phyloP scores from a whole-genome alignment of 1,140 invertebrate species.

The Orius insidiosus region DNA sequence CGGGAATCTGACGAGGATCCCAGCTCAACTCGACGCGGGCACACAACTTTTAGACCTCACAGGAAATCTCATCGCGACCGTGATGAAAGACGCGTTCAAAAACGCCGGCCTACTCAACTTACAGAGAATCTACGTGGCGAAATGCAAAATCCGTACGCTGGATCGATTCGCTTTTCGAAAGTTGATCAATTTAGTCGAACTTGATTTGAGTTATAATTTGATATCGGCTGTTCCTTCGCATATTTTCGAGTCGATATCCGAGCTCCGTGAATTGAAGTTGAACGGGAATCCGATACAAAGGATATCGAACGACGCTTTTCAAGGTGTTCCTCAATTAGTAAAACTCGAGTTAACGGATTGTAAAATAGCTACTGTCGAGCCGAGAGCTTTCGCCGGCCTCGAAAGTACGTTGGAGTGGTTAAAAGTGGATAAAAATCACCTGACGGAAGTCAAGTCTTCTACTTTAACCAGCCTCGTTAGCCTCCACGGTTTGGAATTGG shows the following conservation, averaged over 20 bases:
- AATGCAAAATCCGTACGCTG: constrained; percentile 40
- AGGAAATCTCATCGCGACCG: constrained; percentile 44
- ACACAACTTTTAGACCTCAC: constrained; percentile 62
- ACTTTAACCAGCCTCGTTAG: constrained; percentile 45
- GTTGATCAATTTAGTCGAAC: constrained; percentile 54
- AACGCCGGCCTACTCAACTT: constrained; percentile 53
- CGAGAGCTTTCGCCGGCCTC: constrained; percentile 51
- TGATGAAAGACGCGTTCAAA: constrained; percentile 52
- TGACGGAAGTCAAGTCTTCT: constrained; percentile 42
- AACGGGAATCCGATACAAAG: constrained; percentile 51
- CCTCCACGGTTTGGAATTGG: constrained; percentile 53
- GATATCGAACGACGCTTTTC: constrained; percentile 50
- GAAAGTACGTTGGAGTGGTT: constrained; percentile 51
- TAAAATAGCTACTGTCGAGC: constrained; percentile 42
- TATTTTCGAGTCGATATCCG: constrained; percentile 45
- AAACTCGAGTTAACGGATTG: constrained; percentile 54
- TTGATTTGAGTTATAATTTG: constrained; percentile 57
- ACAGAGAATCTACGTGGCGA: constrained; percentile 53
- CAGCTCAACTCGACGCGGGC: constrained; percentile 45
- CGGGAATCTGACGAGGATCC: constrained; percentile 49
- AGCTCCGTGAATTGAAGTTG: constrained; percentile 55
- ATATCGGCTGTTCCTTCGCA: constrained; percentile 48
- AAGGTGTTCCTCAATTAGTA: constrained; percentile 44
- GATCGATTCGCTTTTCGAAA: constrained; percentile 46
- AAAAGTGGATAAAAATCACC: constrained; percentile 53